Conservation (phyloP, 1,140 invertebrate species). For the Bombus haemorrhoidalis region DNA sequence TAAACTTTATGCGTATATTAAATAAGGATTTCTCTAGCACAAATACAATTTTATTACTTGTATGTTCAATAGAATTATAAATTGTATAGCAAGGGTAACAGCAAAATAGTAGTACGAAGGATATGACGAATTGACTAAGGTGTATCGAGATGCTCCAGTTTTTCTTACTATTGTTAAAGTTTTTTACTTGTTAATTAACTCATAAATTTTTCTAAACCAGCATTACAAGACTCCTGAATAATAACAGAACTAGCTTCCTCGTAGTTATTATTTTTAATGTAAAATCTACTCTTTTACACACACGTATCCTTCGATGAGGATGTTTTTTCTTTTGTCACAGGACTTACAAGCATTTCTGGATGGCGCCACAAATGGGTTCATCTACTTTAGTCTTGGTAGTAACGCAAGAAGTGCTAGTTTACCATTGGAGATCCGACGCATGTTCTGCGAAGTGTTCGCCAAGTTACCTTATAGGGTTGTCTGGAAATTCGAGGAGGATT, state of each 20-base stretch:
- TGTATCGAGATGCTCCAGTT: no score
- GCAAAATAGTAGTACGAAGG: no score
- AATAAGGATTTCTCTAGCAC: accelerated
- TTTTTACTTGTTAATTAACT: no score
- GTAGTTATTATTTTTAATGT: neutral
- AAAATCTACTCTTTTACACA: neutral
- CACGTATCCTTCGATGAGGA: neutral
- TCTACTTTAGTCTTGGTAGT: conserved; percentile 84
- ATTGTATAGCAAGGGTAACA: no score
- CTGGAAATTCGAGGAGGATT: no score
- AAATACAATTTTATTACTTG: neutral
- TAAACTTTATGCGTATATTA: neutral
- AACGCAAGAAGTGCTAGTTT: conserved; percentile 75
- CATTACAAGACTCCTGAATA: accelerated
- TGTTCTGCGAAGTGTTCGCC: conserved; percentile 32
- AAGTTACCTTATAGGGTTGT: no score
- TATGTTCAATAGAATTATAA: neutral
- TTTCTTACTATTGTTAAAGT: accelerated
- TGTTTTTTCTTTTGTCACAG: conserved; percentile 60
- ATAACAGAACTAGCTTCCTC: accelerated
- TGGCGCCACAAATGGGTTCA: conserved; percentile 81
- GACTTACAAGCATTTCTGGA: conserved; percentile 80
- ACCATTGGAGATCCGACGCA: conserved; percentile 45
- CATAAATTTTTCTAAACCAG: no score
- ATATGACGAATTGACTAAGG: accelerated